Evolutionary conservation across 1,140 invertebrate species (phyloP), one percentile per base, ranked within the genome.

Genomic region (Ceratosolen fusciceps): DNA sequence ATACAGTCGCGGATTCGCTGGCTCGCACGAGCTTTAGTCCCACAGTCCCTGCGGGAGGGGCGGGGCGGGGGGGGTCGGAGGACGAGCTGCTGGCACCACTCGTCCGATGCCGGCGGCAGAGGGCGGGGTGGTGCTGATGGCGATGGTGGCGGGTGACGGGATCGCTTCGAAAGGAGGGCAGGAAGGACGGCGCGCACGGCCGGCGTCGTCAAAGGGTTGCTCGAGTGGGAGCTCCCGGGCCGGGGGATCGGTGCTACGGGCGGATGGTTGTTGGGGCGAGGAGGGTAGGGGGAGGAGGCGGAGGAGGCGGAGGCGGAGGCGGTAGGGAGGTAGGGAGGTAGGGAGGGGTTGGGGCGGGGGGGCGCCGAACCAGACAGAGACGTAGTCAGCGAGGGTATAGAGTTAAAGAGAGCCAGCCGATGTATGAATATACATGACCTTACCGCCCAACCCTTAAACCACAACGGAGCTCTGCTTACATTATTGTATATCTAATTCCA

Each of bases 401-500:
- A 76, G 82, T 81, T 82, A 83, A 82, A 82, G 82, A 83, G 83
- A 84, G 82, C 84, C 84, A 85, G 83, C 85, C 86, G 84, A 87
- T 86, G 86, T 88, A 90, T 90, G 90, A 90, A 90, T 90, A 90
- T 90, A 90, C 89, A 90, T 90, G 89, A 90, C 89, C 88, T 87
- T 87, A 65, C 74, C 67, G 82, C 87, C 87, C 87, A 89, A 88
- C 88, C 88, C 88, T 89, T 88, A 86, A 88, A 88, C 88, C 88
- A 85, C 87, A 89, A 88, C 89, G 86, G 85, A 86, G 86, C 86
- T 90, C 89, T 90, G 90, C 90, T 90, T 90, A 90, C 89, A 90
- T 90, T 90, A 90, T 90, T 90, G 89, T 90, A 90, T 90, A 90
- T 90, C 89, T 90, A 90, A 90, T 90, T 90, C 89, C 83, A 80